Evolutionary conservation across 2,113 vertebrate genomes (phyloP).

Genomic region (Tragelaphus strepsiceros): DNA sequence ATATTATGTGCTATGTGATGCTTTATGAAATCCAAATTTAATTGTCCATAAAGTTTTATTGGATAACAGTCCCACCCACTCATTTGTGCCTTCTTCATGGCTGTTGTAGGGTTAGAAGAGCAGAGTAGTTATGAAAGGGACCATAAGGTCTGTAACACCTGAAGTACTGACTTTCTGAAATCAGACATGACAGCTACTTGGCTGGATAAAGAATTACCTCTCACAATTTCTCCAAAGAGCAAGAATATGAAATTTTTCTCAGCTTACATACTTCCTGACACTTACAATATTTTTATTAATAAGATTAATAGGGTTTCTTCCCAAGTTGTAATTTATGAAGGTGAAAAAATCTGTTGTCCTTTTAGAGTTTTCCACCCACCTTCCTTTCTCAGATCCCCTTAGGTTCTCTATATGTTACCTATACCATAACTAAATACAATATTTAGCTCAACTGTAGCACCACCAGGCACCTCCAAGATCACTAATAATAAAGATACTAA

Average conservation of each 20-base stretch:
- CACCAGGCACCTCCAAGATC: not conserved
- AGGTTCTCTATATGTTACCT: not conserved
- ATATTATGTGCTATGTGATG: not conserved
- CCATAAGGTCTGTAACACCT: fast-evolving
- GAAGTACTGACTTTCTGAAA: not conserved
- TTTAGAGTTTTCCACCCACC: not conserved
- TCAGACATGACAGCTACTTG: not conserved
- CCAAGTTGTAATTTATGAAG: not conserved
- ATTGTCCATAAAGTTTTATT: not conserved
- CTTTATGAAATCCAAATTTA: not conserved
- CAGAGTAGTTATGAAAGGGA: not conserved
- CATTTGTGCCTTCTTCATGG: not conserved
- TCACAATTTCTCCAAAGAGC: not conserved
- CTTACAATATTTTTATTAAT: not conserved
- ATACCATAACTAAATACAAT: not conserved
- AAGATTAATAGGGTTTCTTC: not conserved
- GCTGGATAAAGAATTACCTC: not conserved
- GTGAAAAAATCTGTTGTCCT: not conserved
- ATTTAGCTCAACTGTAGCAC: not conserved
- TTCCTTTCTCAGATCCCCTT: not conserved
- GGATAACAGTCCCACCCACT: fast-evolving
- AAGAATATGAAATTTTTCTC: not conserved
- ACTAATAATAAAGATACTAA: not conserved
- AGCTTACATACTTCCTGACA: not conserved
- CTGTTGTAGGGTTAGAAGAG: not conserved